Base-by-base conservation (phyloP, 2,113 vertebrate species). In the Neogobius melanostomus region DNA sequence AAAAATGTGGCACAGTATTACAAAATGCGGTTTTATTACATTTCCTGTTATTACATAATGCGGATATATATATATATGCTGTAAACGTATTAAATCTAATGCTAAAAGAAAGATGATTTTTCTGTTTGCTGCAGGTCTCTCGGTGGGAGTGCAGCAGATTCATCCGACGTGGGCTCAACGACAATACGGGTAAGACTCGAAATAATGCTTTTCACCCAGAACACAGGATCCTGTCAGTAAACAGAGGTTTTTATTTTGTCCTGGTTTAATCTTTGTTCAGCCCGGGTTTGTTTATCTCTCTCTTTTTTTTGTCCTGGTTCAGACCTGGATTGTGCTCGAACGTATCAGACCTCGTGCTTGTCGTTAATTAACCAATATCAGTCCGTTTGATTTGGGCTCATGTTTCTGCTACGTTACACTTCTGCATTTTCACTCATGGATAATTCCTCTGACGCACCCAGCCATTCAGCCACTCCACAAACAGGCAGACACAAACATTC, bases 161-260 rank as follows among this genome's bases (percentile, higher is more conserved):
- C 96, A 96, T 70, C 96, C 97, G 64, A 88, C 95, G 46, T 93
- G 97, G 86, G 93, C 97, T 90, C 97, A 98, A 90, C 93, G 97
- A 85, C 95, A 97, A 17, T 97, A 96, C 28, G 97, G 96, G 97
- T 99, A 93, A 97, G 95, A 92, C 1, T 7, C 59, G 77, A 66
- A 80, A 71, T 44, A 77, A 85, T 82, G 43, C 63, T 72, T 68
- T 50, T 63, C 72, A 68, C 68, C 64, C 52, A 53, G 16, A 17
- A 8, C 49, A 8, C 49, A 5, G 49, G 11, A 50, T 7, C 5
- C 15, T 50, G 11, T 12, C 12, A 14, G 15, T 50, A 36, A 36
- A 36, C 28, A 36, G 28, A 36, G 28, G 28, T 36, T 36, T 36
- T 36, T 36, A 36, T 36, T 36, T 36, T 36, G 28, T 36, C 28